Evolutionary conservation across 2,888 invertebrate species (phyloP).

Genomic region (Acanthoscelides obtectus): DNA sequence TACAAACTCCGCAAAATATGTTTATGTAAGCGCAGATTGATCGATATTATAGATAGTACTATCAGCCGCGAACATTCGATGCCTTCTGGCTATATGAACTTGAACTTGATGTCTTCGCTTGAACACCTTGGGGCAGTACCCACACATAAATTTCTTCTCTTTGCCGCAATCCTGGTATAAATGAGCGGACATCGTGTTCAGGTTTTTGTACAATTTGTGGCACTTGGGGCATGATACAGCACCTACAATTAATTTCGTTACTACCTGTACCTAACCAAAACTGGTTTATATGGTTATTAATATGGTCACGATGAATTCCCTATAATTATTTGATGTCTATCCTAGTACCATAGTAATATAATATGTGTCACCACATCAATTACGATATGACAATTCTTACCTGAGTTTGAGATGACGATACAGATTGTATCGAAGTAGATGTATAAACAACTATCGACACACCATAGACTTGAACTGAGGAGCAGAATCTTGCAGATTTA

Average conservation of each 20-base stretch:
- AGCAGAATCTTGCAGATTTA: too few relatives aligned
- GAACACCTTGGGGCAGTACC: slow-evolving; percentile 23
- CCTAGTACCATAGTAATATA: too few relatives aligned
- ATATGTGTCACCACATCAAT: too few relatives aligned
- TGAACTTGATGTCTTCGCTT: slow-evolving; percentile 28
- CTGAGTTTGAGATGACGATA: too few relatives aligned
- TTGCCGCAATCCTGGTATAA: slow-evolving; percentile 39
- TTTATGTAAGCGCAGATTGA: not conserved
- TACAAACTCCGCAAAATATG: not conserved
- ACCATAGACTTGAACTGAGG: too few relatives aligned
- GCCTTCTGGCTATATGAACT: slow-evolving; percentile 20
- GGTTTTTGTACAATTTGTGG: slow-evolving; percentile 28
- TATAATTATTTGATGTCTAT: too few relatives aligned
- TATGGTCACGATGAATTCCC: too few relatives aligned
- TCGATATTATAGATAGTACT: not conserved
- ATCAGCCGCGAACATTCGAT: not conserved
- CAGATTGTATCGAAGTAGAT: too few relatives aligned
- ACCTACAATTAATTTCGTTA: not conserved
- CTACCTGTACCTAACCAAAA: too few relatives aligned
- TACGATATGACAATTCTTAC: too few relatives aligned
- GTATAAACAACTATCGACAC: too few relatives aligned
- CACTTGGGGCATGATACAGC: slow-evolving; percentile 12
- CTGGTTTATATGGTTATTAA: too few relatives aligned
- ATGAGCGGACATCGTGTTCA: slow-evolving; percentile 25
- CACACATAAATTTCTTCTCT: slow-evolving; percentile 32